Evolutionary conservation across 2,888 invertebrate species (phyloP), one percentile per base, ranked within the genome.

Genomic region (Pseudeuparius sepicola): DNA sequence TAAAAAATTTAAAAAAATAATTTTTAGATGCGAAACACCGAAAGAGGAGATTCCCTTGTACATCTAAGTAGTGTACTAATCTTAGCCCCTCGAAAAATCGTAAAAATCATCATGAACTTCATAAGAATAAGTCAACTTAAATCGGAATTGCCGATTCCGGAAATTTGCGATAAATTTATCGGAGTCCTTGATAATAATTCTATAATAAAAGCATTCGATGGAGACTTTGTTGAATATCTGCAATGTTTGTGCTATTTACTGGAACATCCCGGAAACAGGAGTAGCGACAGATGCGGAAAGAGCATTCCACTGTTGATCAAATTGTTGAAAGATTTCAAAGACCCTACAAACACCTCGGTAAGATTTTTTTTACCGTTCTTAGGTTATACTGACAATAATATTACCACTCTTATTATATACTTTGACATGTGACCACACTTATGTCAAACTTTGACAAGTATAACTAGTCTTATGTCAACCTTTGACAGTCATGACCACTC

Each of bases 101-200:
- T 57, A 6, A 59, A 57, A 48, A 58, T 61, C 14, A 48, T 60
- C 2, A 52, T 59, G 49, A 60, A 60, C 40, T 53, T 59, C 23
- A 47, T 52, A 10, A 44, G 43, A 34, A 47, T 53, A 4, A 50
- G 51, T 25, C 49, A 49, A 17, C 39, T 54, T 11, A 51, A 52
- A 33, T 59, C 59, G 0, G 62, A 62, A 40, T 37, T 62, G 31
- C 62, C 61, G 1, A 45, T 59, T 9, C 48, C 46, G 4, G 54
- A 54, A 28, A 56, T 60, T 7, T 56, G 50, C 35, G 44, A 50
- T 17, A 51, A 48, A 31, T 51, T 61, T 27, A 47, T 56, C 4
- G 50, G 50, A 28, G 42, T 54, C 14, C 44, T 56, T 15, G 44
- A 49, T 17, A 42, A 51, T 10, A 42, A 51, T 28, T 41, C 49